Evolutionary conservation across 37 sponge, comb jelly and placozoan genomes (phyloP), one percentile per base, ranked within the genome.

Genomic region (Halichondria panicea): DNA sequence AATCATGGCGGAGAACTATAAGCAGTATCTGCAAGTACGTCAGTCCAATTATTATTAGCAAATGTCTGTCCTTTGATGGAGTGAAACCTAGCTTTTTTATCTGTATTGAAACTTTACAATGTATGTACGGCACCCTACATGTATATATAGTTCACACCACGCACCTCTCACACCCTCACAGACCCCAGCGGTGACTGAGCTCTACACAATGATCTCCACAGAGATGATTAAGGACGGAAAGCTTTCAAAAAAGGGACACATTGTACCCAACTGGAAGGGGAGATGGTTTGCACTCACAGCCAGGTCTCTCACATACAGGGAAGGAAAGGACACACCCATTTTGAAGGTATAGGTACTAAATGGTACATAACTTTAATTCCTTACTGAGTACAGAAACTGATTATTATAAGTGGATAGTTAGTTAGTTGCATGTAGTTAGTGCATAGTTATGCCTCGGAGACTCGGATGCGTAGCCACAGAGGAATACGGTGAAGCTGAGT

Each of bases 191-290:
- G 55, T 6, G 58, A 72, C n/a, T 40, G 56, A 18, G 41, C 56
- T 5, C 58, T 57, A n/a, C 30, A 75, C 22, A 31, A 44, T 3
- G 61, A 66, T 34, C 39, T 50, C n/a, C 53, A 24, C 6, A 57
- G 82, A 84, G 70, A n/a, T 83, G 4, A 39, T 88, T 11, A 77
- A 65, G 56, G 21, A 57, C 9, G 89, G 89, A 0, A 82, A 44
- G 60, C 35, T 88, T 69, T 73, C 32, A 33, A 88, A 88, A 75
- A 88, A 83, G 43, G 89, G 89, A 8, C 89, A 88, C 54, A 38
- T 61, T 11, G 67, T 82, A 19, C 78, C 56, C 72, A 78, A 64
- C 48, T 88, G 89, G 89, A 88, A 88, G 59, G 69, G 54, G 31
- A 77, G 89, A 28, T 82, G 63, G 66, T 88, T 88, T 45, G 74